These are phyloP conservation scores for Galerucella nymphaeae DNA, from an alignment of 2,888 invertebrate species.

Conservation along the genomic window DNA sequence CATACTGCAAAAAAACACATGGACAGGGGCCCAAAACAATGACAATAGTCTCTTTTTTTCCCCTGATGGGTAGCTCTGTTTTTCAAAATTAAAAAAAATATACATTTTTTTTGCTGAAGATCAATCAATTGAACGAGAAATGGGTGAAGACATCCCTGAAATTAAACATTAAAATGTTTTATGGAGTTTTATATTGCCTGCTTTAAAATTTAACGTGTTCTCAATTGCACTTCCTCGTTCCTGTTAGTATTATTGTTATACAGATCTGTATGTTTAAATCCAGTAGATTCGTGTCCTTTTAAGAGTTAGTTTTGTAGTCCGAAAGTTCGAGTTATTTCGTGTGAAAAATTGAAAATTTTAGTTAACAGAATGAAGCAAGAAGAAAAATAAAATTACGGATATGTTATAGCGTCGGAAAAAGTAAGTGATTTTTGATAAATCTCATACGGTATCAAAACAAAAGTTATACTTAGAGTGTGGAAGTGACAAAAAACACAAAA, in stretches of 20 bases:
- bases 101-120: not conserved
- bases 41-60: too few relatives aligned
- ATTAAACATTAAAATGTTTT: conserved; percentile 38
- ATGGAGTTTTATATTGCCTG: conserved; percentile 41
- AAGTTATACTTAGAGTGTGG: too few relatives aligned
- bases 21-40: too few relatives aligned
- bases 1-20: too few relatives aligned
- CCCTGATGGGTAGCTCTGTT: too few relatives aligned
- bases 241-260: conserved; percentile 39
- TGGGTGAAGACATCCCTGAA: conserved; percentile 27
- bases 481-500: too few relatives aligned
- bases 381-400: not conserved
- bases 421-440: not conserved
- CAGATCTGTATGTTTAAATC: conserved; percentile 28
- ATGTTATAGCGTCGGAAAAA: not conserved
- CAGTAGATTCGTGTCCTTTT: conserved; percentile 35
- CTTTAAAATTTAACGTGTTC: conserved; percentile 42
- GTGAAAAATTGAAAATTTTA: not conserved
- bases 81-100: too few relatives aligned
- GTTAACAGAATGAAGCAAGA: not conserved
- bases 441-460: too few relatives aligned
- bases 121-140: not conserved
- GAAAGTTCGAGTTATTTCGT: not conserved
- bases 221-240: conserved; percentile 45
- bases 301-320: not conserved